phyloP scores from a whole-genome alignment of 2,888 invertebrate species.

The Electrophaes corylata region DNA sequence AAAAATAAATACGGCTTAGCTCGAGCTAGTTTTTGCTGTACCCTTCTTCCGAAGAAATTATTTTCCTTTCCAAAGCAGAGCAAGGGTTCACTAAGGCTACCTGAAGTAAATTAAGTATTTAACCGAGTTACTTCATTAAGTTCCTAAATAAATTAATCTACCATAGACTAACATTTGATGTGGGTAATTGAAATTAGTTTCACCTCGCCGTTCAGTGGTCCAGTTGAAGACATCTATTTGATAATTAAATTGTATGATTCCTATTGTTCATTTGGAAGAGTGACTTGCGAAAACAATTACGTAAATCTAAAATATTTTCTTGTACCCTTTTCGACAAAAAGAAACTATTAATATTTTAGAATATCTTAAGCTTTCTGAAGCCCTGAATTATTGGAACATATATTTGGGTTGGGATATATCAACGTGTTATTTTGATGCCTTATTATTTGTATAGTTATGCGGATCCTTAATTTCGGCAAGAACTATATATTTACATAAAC shows the following conservation, averaged over 20 bases:
- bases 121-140: constrained; percentile 48
- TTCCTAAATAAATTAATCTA: constrained; percentile 47
- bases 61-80: constrained; percentile 36
- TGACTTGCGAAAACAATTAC: background rate
- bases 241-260: constrained; percentile 11
- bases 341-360: no score
- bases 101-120: constrained; percentile 32
- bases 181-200: constrained; percentile 42
- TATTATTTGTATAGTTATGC: no score
- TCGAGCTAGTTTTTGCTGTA: background rate
- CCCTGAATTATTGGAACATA: no score
- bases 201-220: constrained; percentile 28
- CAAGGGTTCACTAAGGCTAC: constrained; percentile 21
- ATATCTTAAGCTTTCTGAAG: no score
- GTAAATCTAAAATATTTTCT: background rate
- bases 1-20: constrained; percentile 5
- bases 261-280: constrained; percentile 1
- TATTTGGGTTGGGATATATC: no score
- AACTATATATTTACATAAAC: no score
- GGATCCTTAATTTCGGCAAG: no score
- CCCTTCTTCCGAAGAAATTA: constrained; percentile 38
- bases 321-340: no score
- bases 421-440: no score
- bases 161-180: constrained; percentile 50
- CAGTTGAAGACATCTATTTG: constrained; percentile 16